Base-by-base conservation (phyloP, 2,797 vertebrate species). In the Alfaro cultratus region DNA sequence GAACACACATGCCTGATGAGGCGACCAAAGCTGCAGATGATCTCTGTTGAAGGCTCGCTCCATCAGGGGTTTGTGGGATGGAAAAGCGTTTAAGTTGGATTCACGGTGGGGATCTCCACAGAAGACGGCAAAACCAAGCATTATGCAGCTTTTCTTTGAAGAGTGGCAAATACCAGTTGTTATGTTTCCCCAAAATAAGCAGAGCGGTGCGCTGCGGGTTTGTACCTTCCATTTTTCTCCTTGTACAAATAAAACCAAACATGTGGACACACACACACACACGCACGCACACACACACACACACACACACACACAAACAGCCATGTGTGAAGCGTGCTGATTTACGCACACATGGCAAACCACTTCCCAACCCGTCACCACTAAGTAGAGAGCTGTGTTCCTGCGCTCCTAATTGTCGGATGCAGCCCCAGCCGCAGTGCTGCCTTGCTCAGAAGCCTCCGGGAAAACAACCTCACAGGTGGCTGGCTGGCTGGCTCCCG, bases 131-230 rank as follows among this genome's bases (percentile, higher is more conserved):
- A 91, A 93, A 88, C 93, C 91, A 51, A 86, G 92, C 75, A 93
- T 92, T 94, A 94, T 85, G 80, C 62, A 73, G 90, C 87, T 55
- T 85, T 83, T 75, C 94, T 95, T 95, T 96, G 93, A 95, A 95
- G 93, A 95, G 85, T 86, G 91, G 94, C 92, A 94, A 95, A 95
- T 91, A 92, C 92, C 94, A 92, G 91, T 93, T 93, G 94, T 95
- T 95, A 93, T 86, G 90, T 91, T 93, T 84, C 73, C 91, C 91
- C 88, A 92, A 94, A 94, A 94, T 92, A 93, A 94, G 89, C 91
- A 87, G 74, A 71, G 10, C 53, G 43, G 85, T 85, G 85, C 89
- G 87, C 89, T 91, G 89, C 41, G 88, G 89, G 91, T 92, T 94
- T 92, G 88, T 92, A 93, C 91, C 88, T 92, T 93, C 85, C 82